A percentile compares a stretch with the other conserved stretches of the same genome.
Conservation (phyloP, 2,113 vertebrate species). For the Microtus richardsoni region DNA sequence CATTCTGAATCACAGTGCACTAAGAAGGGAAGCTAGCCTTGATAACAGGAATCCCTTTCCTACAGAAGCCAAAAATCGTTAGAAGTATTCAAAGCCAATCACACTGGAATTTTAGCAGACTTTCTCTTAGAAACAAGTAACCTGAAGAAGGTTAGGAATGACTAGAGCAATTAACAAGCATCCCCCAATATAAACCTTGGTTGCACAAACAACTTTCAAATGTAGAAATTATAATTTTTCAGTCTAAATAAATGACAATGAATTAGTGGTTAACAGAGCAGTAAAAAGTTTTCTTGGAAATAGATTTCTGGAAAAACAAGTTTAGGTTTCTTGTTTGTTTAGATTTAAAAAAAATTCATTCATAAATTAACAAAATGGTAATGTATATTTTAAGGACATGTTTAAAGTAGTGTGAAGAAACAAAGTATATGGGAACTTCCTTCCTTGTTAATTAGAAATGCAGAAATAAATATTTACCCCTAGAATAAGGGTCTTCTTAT, state of each 20-base stretch:
- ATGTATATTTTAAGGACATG: not conserved
- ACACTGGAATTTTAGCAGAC: conserved; percentile 1
- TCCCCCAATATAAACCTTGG: conserved; percentile 26
- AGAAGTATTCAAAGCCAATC: not conserved
- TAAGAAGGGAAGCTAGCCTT: conserved; percentile 25
- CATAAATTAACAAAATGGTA: conserved; percentile 37
- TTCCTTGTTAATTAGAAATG: conserved; percentile 27
- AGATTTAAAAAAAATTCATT: not conserved
- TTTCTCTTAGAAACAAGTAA: not conserved
- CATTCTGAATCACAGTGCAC: not conserved
- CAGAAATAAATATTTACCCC: not conserved
- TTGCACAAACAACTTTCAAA: not conserved
- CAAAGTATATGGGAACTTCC: not conserved
- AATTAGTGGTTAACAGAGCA: conserved; percentile 3
- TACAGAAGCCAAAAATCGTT: conserved; percentile 21
- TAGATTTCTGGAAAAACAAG: not conserved
- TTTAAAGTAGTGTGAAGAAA: conserved; percentile 19
- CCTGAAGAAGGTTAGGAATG: not conserved
- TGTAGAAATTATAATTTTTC: conserved; percentile 10
- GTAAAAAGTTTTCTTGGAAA: not conserved
- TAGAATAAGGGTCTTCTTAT: not conserved
- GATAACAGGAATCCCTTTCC: not conserved
- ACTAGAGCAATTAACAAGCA: not conserved
- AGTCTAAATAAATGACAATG: not conserved
- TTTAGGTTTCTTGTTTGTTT: not conserved